These are phyloP conservation scores for Rhimphoctona megacephalus DNA, from an alignment of 2,888 invertebrate species.

Conservation along the genomic window DNA sequence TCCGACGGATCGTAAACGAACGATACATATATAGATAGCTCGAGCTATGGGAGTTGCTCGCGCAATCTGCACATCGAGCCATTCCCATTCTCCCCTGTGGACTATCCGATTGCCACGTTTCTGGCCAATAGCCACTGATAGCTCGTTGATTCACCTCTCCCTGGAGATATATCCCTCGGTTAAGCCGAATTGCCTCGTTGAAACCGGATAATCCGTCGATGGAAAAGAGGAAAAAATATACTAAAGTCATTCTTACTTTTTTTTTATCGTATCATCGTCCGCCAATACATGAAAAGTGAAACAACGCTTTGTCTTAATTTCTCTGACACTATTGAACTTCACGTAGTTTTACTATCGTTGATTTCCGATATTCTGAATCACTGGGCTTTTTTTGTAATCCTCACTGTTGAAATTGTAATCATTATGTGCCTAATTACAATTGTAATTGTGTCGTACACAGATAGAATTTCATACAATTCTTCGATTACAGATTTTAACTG, in stretches of 20 bases:
- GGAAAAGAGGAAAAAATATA: constrained; percentile 38
- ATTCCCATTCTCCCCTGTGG: constrained; percentile 17
- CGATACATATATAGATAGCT: constrained; percentile 44
- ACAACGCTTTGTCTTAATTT: constrained; percentile 22
- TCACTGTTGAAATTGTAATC: not conserved
- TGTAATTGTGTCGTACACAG: not conserved
- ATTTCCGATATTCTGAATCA: not conserved
- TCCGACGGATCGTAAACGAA: constrained; percentile 54
- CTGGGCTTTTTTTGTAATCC: not conserved
- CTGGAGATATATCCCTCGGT: constrained; percentile 39
- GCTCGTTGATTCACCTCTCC: constrained; percentile 59
- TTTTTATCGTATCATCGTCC: constrained; percentile 44
- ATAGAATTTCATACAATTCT: not conserved
- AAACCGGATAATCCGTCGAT: constrained; percentile 53
- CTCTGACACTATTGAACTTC: not conserved
- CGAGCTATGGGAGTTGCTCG: constrained; percentile 42
- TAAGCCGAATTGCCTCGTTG: constrained; percentile 49
- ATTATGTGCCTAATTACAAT: not conserved
- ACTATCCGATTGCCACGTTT: constrained; percentile 46
- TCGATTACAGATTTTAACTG: not conserved
- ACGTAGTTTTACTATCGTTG: not conserved
- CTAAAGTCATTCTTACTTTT: constrained; percentile 21
- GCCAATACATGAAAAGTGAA: constrained; percentile 21
- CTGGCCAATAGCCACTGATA: constrained; percentile 54
- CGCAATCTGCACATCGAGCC: constrained; percentile 57